Percentiles rank a stretch among this genome's conserved stretches.
Conservation (phyloP, 1,140 invertebrate species). For the Tetragonula clypearis region DNA sequence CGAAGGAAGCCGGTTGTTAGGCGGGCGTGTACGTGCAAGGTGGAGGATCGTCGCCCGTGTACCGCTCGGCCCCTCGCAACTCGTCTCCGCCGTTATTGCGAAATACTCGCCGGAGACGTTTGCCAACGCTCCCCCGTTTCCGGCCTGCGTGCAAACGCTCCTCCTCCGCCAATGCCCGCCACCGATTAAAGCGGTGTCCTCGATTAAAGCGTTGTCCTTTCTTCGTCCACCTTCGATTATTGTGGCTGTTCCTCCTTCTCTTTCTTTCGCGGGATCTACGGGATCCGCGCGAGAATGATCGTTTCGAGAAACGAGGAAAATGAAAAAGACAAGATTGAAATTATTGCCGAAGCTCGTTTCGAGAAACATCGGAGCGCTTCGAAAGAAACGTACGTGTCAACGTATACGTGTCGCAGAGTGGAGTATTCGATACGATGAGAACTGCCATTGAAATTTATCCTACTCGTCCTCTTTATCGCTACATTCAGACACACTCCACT, state of each 20-base stretch:
- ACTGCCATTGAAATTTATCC: too few relatives aligned
- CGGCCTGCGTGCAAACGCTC: neutral
- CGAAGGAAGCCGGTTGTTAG: conserved; percentile 57
- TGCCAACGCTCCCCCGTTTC: conserved; percentile 1
- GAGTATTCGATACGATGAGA: too few relatives aligned
- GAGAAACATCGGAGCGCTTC: too few relatives aligned
- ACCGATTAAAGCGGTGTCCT: conserved; percentile 20
- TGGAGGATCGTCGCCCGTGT: neutral
- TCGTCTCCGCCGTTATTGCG: conserved; percentile 41
- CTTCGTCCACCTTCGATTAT: neutral
- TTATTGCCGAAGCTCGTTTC: too few relatives aligned
- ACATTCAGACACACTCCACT: too few relatives aligned
- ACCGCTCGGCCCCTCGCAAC: neutral
- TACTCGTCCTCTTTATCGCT: too few relatives aligned
- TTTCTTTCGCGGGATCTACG: neutral
- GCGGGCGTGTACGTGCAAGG: conserved; percentile 17
- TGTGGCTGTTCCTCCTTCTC: neutral
- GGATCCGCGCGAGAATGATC: neutral
- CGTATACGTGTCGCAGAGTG: too few relatives aligned
- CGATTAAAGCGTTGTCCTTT: conserved; percentile 21
- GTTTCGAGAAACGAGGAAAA: neutral
- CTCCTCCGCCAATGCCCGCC: neutral
- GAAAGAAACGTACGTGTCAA: too few relatives aligned
- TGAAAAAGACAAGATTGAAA: too few relatives aligned
- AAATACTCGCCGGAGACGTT: conserved; percentile 52